phyloP scores from a whole-genome alignment of 1,140 invertebrate species.

The Leptinotarsa lineolata region DNA sequence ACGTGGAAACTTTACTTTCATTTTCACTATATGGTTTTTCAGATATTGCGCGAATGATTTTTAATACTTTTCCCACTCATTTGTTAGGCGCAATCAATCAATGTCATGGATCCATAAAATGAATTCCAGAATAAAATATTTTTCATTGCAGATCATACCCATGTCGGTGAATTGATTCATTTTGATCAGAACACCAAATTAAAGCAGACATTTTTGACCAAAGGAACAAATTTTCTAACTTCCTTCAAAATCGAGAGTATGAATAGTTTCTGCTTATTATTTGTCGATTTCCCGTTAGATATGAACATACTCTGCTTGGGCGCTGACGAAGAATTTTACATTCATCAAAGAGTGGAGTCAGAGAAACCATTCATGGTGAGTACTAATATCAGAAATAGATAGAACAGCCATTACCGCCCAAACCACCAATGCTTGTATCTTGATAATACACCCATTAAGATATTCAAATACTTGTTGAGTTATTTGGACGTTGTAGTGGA shows the following conservation, averaged over 20 bases:
- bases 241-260: conserved; percentile 7
- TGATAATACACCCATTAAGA: too few species aligned
- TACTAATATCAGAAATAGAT: too few species aligned
- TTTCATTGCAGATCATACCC: conserved; percentile 4
- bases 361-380: conserved; percentile 14
- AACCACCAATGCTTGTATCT: too few species aligned
- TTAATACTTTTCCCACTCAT: too few species aligned
- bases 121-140: neutral
- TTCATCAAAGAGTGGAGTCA: neutral
- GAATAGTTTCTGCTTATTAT: conserved; percentile 23
- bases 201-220: neutral
- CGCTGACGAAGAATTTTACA: conserved; percentile 18
- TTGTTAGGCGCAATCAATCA: too few species aligned
- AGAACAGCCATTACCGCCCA: too few species aligned
- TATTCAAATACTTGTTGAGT: too few species aligned
- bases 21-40: too few species aligned
- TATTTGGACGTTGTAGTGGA: too few species aligned
- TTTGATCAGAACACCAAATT: neutral
- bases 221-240: conserved; percentile 7
- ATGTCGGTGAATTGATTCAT: conserved; percentile 8
- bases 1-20: too few species aligned
- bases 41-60: too few species aligned
- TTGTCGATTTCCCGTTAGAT: conserved; percentile 18
- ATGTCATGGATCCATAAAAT: too few species aligned
- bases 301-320: conserved; percentile 24